These are phyloP conservation scores for Sus scrofa DNA, from an alignment of 2,113 vertebrate species.

Conservation along the genomic window DNA sequence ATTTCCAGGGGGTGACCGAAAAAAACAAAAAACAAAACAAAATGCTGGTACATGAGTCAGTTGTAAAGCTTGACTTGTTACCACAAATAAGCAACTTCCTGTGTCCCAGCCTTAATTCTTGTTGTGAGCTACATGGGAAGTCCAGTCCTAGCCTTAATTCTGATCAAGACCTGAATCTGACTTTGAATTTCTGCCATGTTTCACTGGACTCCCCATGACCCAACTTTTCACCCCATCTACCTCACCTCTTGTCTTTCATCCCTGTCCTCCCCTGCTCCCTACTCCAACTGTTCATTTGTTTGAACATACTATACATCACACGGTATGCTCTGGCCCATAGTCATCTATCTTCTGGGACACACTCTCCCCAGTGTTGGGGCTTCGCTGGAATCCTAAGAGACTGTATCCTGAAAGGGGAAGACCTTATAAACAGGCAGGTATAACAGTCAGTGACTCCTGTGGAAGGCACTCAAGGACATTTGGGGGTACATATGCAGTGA, in stretches of 20 bases:
- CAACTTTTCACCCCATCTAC: neutral
- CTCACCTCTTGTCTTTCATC: neutral
- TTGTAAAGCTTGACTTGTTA: neutral
- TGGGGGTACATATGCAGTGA: neutral
- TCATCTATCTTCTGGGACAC: neutral
- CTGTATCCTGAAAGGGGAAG: neutral
- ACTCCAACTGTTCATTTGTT: neutral
- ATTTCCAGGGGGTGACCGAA: too few species aligned
- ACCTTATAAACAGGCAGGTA: neutral
- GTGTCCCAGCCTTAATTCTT: neutral
- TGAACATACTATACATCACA: neutral
- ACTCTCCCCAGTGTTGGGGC: neutral
- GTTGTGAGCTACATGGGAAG: too few species aligned
- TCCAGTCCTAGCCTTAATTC: neutral
- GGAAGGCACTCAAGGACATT: slow-evolving; percentile 10
- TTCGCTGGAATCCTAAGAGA: neutral
- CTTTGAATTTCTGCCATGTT: neutral
- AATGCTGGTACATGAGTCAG: neutral
- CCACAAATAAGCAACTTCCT: neutral
- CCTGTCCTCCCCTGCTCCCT: neutral
- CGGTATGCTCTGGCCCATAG: neutral
- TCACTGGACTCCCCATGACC: neutral
- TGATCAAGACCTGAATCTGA: neutral
- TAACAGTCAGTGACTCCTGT: neutral
- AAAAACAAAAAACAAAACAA: neutral